phyloP scores from a whole-genome alignment of 2,888 invertebrate genomes.

The Miltochrista miniata region DNA sequence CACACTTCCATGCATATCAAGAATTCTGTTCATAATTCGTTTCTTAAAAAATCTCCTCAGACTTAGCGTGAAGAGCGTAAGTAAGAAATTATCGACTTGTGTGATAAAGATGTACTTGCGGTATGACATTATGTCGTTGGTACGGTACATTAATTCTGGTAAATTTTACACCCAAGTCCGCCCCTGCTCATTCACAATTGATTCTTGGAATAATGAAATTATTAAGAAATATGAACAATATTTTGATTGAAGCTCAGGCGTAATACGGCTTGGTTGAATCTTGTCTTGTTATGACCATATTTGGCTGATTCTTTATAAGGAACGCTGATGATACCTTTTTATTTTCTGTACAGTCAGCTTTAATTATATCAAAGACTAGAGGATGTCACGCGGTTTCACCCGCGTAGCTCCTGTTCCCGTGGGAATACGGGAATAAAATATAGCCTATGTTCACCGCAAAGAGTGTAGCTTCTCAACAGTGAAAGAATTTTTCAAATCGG shows the following conservation, averaged over 20 bases:
- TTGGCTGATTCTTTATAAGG: background rate
- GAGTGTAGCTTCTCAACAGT: too few species aligned
- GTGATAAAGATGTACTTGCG: slow-evolving; percentile 30
- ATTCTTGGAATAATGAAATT: slow-evolving; percentile 69
- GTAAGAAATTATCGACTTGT: slow-evolving; percentile 52
- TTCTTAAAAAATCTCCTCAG: slow-evolving; percentile 24
- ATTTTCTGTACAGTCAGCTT: too few species aligned
- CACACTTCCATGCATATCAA: slow-evolving; percentile 43
- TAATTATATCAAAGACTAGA: too few species aligned
- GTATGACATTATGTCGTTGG: slow-evolving; percentile 53
- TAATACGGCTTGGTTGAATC: slow-evolving; percentile 19
- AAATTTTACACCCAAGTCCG: slow-evolving; percentile 54
- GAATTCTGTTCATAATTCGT: slow-evolving; percentile 36
- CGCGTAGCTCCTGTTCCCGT: too few species aligned
- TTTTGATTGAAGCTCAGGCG: slow-evolving; percentile 48
- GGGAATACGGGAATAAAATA: too few species aligned
- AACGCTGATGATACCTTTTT: too few species aligned
- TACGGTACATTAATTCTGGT: slow-evolving; percentile 59
- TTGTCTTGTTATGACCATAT: background rate
- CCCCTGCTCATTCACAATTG: slow-evolving; percentile 54
- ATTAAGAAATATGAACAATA: slow-evolving; percentile 49
- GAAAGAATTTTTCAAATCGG: too few species aligned
- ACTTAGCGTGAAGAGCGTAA: slow-evolving; percentile 58
- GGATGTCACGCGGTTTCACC: too few species aligned
- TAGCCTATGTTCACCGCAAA: too few species aligned